A percentile compares a stretch with the other conserved stretches of the same genome.
phyloP scores from a whole-genome alignment of 2,888 invertebrate genomes.

The Lapara coniferarum region DNA sequence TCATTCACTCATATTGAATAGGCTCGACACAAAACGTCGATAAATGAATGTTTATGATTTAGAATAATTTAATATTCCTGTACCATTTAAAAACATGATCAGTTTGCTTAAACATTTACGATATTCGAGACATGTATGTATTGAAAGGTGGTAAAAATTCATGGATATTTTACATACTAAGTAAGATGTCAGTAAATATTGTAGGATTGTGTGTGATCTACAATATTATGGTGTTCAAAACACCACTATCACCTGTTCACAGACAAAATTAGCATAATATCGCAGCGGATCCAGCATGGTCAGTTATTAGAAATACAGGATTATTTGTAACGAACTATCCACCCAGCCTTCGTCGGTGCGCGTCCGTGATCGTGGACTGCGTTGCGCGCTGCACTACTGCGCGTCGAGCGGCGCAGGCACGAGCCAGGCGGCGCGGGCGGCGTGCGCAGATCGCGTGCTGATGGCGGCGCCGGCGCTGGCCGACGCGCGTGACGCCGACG shows the following conservation, averaged over 20 bases:
- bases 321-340: background rate
- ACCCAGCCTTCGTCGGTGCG: conserved; percentile 78
- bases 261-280: no score
- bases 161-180: no score
- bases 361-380: conserved; percentile 91
- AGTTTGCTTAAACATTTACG: no score
- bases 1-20: background rate
- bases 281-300: no score
- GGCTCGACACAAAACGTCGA: background rate
- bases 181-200: no score
- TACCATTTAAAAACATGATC: background rate
- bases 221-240: no score
- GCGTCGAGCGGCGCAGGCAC: conserved; percentile 91
- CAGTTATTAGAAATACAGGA: no score
- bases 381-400: conserved; percentile 97
- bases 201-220: no score
- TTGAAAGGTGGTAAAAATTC: no score
- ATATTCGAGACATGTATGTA: no score
- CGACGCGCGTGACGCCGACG: conserved; percentile 94
- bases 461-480: conserved; percentile 94
- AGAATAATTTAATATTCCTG: background rate
- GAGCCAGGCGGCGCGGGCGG: conserved; percentile 87
- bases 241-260: no score
- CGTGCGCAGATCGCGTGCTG: conserved; percentile 93
- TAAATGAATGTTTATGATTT: background rate